Evolutionary conservation across 2,113 vertebrate genomes (phyloP), one percentile per base, ranked within the genome.

Genomic region (Psophia crepitans): DNA sequence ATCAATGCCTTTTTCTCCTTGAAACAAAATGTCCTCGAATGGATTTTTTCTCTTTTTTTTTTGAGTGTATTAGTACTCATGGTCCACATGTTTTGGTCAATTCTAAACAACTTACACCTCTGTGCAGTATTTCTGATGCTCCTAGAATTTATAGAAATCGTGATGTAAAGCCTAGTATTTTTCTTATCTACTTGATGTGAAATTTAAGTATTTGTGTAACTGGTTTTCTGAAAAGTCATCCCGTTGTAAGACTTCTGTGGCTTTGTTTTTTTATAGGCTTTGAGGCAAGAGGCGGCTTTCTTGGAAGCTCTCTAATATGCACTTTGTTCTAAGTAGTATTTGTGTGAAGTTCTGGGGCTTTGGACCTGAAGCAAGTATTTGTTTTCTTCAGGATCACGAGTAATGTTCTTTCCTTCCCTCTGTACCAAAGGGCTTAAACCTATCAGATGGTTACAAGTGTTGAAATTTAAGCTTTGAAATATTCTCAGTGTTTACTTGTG

Each of bases 321-420:
- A 35, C 85, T 94, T 95, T 87, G 48, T 89, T 92, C 88, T 91
- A 26, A 92, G 81, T 33, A 60, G 28, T 74, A 9, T 93, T 91
- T 95, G 43, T 48, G 2, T 82, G 64, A 85, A 84, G 21, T 84
- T 92, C 60, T 84, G 73, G 94, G 69, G 84, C 80, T 93, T 92
- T 97, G 94, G 94, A 89, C 89, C 61, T 89, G 95, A 93, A 91
- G 74, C 86, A 95, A 95, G 69, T 87, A 87, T 96, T 96, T 93
- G 92, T 97, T 96, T 97, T 94, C 83, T 60, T 89, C 65, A 21
- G 86, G 83, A 84, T 96, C 93, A 65, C 18, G 26, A 93, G 89
- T 64, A 71, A 84, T 79, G 80, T 92, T 89, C 90, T 89, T 93
- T 78, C 73, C 76, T 81, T 89, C 27, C 79, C 84, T 69, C 69